These are phyloP conservation scores for Elegia similella DNA, from an alignment of 2,888 invertebrate species.

Conservation along the genomic window DNA sequence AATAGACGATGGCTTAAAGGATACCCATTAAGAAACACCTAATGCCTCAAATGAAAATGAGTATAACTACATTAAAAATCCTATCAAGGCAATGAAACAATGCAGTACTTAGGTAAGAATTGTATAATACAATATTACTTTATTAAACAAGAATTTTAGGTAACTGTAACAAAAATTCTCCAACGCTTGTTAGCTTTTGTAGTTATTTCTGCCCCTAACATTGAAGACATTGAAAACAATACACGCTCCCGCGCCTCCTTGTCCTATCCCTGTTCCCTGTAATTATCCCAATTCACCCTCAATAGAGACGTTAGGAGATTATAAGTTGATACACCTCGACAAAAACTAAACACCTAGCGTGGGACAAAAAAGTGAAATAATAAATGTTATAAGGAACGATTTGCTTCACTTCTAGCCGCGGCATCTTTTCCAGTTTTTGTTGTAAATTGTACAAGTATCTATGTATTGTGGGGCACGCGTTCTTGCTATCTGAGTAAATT, in stretches of 20 bases:
- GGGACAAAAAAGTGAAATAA: conserved; percentile 31
- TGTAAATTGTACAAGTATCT: conserved; percentile 3
- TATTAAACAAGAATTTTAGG: too few species aligned
- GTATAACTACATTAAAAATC: too few species aligned
- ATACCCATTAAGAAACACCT: too few species aligned
- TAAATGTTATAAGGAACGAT: conserved; percentile 34
- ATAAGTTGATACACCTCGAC: conserved; percentile 30
- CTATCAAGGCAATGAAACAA: too few species aligned
- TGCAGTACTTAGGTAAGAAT: too few species aligned
- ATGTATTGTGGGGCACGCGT: conserved; percentile 24
- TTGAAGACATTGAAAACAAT: conserved; percentile 14
- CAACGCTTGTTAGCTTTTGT: background rate
- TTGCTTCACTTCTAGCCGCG: conserved; percentile 29
- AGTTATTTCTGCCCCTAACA: background rate
- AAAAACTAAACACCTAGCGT: conserved; percentile 34
- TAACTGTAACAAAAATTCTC: too few species aligned
- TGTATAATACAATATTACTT: too few species aligned
- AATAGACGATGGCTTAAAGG: too few species aligned
- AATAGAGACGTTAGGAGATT: conserved; percentile 57
- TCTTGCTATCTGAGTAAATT: conserved; percentile 11
- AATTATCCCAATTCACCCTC: conserved; percentile 61
- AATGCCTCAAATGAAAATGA: too few species aligned
- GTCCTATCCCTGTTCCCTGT: conserved; percentile 45
- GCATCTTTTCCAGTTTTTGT: conserved; percentile 24
- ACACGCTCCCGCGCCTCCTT: conserved; percentile 30